A percentile compares a stretch with the other conserved stretches of the same genome.
Conservation (phyloP, 2,113 vertebrate genomes). For the Phalacrocorax pelagicus region DNA sequence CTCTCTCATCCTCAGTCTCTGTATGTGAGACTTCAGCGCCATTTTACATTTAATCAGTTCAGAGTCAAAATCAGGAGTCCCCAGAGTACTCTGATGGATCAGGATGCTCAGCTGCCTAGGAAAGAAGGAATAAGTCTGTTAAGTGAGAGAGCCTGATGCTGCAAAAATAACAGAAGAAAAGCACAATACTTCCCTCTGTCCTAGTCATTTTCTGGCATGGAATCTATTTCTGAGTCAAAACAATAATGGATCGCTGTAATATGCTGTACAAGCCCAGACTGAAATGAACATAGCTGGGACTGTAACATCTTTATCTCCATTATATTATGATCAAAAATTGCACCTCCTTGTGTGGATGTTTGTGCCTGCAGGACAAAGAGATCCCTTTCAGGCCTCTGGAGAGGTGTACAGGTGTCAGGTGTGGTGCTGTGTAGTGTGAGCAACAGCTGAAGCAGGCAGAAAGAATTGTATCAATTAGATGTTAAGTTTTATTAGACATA, state of each 20-base stretch:
- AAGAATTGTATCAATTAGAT: background rate
- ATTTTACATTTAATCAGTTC: background rate
- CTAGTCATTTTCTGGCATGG: background rate
- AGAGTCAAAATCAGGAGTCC: background rate
- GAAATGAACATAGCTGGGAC: background rate
- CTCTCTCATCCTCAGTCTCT: background rate
- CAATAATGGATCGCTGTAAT: background rate
- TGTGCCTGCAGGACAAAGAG: background rate
- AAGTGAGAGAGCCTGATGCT: background rate
- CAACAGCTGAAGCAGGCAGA: background rate
- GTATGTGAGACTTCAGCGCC: background rate
- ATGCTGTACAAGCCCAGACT: background rate
- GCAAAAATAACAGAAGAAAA: background rate
- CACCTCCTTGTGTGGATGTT: background rate
- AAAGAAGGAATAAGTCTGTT: background rate
- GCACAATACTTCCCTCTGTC: background rate
- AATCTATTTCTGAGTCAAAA: background rate
- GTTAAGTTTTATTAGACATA: constrained; percentile 68
- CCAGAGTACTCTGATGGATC: background rate
- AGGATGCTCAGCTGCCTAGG: background rate
- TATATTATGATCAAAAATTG: background rate
- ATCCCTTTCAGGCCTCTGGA: background rate
- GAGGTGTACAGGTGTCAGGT: background rate
- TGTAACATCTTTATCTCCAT: background rate
- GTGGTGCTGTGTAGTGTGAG: background rate